phyloP scores from a whole-genome alignment of 2,888 invertebrate genomes.

The Gymnosoma rotundatum region DNA sequence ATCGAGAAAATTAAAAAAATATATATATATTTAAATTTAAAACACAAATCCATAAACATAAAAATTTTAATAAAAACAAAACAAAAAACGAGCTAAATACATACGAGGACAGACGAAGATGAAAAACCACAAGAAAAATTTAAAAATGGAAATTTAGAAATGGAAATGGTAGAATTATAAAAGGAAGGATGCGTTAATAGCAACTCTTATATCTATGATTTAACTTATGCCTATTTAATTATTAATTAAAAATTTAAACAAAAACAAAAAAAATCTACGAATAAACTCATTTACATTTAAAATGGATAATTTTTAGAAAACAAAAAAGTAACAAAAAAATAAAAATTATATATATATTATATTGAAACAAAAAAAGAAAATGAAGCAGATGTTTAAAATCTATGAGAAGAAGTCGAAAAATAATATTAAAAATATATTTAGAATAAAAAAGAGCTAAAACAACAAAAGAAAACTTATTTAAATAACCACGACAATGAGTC shows the following conservation, averaged over 20 bases:
- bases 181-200: slow-evolving; percentile 47
- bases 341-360: slow-evolving; percentile 48
- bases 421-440: slow-evolving; percentile 71
- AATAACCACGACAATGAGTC: slow-evolving; percentile 49
- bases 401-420: slow-evolving; percentile 51
- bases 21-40: slow-evolving; percentile 54
- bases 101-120: slow-evolving; percentile 29
- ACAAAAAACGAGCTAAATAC: slow-evolving; percentile 61
- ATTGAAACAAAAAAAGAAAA: slow-evolving; percentile 32
- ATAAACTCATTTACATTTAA: slow-evolving; percentile 70
- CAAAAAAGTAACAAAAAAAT: slow-evolving; percentile 42
- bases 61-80: slow-evolving; percentile 56
- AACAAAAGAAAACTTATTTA: slow-evolving; percentile 48
- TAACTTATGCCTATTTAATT: slow-evolving; percentile 71
- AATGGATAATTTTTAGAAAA: slow-evolving; percentile 68
- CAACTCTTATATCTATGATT: slow-evolving; percentile 67
- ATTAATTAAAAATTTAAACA: slow-evolving; percentile 65
- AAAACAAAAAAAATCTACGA: slow-evolving; percentile 62
- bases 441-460: slow-evolving; percentile 71
- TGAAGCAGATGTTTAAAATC: slow-evolving; percentile 32
- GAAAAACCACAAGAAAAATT: slow-evolving; percentile 21
- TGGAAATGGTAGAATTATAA: slow-evolving; percentile 48
- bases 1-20: slow-evolving; percentile 70
- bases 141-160: slow-evolving; percentile 27
- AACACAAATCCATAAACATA: slow-evolving; percentile 68